Base-by-base conservation (phyloP, 2,113 vertebrate genomes). In the Poeciliopsis occidentalis region DNA sequence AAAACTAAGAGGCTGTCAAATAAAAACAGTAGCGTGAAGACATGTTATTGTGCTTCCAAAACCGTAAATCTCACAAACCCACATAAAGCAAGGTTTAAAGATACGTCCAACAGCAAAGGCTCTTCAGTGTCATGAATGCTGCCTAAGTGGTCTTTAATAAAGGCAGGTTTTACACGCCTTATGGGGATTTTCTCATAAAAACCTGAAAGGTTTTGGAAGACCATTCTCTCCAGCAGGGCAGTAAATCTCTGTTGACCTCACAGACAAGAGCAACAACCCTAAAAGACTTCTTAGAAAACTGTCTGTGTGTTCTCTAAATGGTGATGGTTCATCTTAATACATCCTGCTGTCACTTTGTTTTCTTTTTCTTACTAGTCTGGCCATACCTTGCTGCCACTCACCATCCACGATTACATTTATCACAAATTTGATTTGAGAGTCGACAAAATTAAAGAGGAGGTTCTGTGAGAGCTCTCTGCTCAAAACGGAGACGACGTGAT, bases 111-210 rank as follows among this genome's bases (percentile, higher is more conserved):
- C 81, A 78, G 69, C 64, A 54, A 64, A 78, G 76, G 67, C 61
- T 86, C 84, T 83, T 79, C 66, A 72, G 85, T 66, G 15, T 67
- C 79, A 83, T 90, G 87, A 91, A 87, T 61, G 69, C 47, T 26
- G 75, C 83, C 85, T 91, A 90, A 91, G 89, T 88, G 89, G 81
- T 87, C 73, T 87, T 91, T 87, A 92, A 91, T 91, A 88, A 92
- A 87, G 80, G 69, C 62, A 29, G 76, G 69, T 73, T 88, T 90
- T 87, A 89, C 82, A 83, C 85, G 86, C 74, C 88, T 89, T 79
- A 70, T 13, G 68, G 87, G 80, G 72, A 24, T 84, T 72, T 86
- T 81, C 85, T 75, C 84, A 75, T 90, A 88, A 89, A 91, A 88
- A 54, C 47, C 81, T 72, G 39, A 87, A 83, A 88, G 80, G 83